Conservation (phyloP, 2,888 invertebrate genomes). For the Glaucopsyche alexis region DNA sequence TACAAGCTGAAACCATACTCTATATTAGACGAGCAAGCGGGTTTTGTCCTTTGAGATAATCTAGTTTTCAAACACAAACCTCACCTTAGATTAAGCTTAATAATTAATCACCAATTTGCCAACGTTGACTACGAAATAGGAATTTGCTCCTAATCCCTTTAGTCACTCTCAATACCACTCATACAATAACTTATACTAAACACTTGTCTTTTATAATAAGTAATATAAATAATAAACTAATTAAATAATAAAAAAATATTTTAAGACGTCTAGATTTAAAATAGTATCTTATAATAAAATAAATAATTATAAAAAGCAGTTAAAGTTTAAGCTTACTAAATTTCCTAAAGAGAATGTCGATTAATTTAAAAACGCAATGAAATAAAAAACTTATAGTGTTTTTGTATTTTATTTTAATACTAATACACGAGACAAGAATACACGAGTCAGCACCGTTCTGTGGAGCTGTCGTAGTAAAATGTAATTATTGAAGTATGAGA, state of each 20-base stretch:
- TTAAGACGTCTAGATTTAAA: too few species aligned
- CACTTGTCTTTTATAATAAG: not conserved
- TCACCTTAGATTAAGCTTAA: slow-evolving; percentile 23
- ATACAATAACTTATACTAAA: too few species aligned
- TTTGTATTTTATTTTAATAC: not conserved
- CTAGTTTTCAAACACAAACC: slow-evolving; percentile 23
- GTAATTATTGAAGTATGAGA: not conserved
- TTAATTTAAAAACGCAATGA: too few species aligned
- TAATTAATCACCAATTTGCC: slow-evolving; percentile 25
- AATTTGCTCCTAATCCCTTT: not conserved
- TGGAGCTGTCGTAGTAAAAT: slow-evolving; percentile 11
- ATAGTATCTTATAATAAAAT: too few species aligned
- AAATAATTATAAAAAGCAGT: too few species aligned
- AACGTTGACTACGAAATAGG: not conserved
- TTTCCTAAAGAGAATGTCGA: too few species aligned
- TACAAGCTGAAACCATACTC: not conserved
- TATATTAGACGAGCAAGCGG: not conserved
- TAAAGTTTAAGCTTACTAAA: too few species aligned
- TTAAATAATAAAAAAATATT: too few species aligned
- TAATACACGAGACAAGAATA: not conserved
- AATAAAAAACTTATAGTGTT: too few species aligned
- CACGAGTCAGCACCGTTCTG: not conserved
- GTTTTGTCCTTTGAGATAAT: slow-evolving; percentile 21
- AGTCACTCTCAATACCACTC: not conserved
- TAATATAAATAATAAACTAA: not conserved